Evolutionary conservation across 2,113 vertebrate genomes (phyloP), one percentile per base, ranked within the genome.

Genomic region (Python bivittatus): DNA sequence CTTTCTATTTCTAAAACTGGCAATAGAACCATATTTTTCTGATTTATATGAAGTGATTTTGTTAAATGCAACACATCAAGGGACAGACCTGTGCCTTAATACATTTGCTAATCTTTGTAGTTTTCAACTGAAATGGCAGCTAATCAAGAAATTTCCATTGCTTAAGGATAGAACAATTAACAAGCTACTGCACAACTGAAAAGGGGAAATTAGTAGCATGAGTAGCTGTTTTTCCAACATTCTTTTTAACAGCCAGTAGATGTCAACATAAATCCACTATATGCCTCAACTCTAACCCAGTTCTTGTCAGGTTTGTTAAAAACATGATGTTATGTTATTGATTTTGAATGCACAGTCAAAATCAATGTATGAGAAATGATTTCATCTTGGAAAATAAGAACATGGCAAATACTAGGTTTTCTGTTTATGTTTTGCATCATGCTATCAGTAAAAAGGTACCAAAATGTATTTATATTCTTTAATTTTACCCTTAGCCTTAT

Each of bases 251-350:
- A 58, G 79, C 79, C 72, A 90, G 2, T 38, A 84, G 27, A 44
- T 54, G 64, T 48, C 33, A 87, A 38, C 0, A 0, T 54, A 15
- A 88, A 88, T 25, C 87, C 1, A 0, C 88, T 44, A 0, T 44
- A 33, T 27, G 29, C 86, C 85, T 92, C 22, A 95, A 88, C 54
- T 64, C 13, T 38, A 91, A 23, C 86, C 2, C 38, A 48, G 13
- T 12, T 58, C 11, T 89, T 22, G 29, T 88, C 86, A 86, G 4
- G 17, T 11, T 89, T 53, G 38, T 20, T 0, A 0, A 93, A 29
- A 25, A 83, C 6, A 0, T 56, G 8, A 2, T 57, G 33, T 10
- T n/a, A 25, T 4, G 7, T n/a, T n/a, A n/a, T n/a, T n/a, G n/a
- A n/a, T n/a, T n/a, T 22, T 89, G 60, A 52, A n/a, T 52, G 42